These are phyloP conservation scores for Luffia ferchaultella DNA, from an alignment of 2,888 invertebrate species.

Conservation along the genomic window DNA sequence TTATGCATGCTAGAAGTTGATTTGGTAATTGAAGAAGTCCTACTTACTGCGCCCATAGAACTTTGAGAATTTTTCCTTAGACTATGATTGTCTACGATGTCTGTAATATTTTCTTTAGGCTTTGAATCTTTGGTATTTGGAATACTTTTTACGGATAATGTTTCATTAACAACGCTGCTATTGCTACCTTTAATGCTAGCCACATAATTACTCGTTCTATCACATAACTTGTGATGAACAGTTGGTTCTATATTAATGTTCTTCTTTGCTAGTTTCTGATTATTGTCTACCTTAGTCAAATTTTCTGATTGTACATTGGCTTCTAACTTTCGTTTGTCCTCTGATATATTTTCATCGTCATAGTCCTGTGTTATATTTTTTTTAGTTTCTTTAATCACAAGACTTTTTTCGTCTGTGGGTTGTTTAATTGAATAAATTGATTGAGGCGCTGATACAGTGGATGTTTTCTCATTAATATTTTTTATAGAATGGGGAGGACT, in stretches of 20 bases:
- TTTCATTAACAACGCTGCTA: conserved; percentile 40
- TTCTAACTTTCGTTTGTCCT: conserved; percentile 25
- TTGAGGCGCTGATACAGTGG: conserved; percentile 24
- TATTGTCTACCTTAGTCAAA: conserved; percentile 25
- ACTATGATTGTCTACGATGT: conserved; percentile 27
- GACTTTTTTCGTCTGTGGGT: conserved; percentile 14
- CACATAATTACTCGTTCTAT: conserved; percentile 50
- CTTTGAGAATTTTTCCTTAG: conserved; percentile 48
- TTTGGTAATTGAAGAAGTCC: conserved; percentile 55
- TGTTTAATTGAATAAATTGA: conserved; percentile 44
- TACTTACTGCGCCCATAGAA: conserved; percentile 53
- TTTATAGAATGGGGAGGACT: conserved; percentile 39
- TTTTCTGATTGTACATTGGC: conserved; percentile 23
- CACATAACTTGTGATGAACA: conserved; percentile 70
- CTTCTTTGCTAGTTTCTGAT: conserved; percentile 29
- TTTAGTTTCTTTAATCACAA: conserved; percentile 17
- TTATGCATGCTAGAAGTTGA: conserved; percentile 59
- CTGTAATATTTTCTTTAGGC: conserved; percentile 25
- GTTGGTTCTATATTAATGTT: conserved; percentile 46
- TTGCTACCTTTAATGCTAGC: conserved; percentile 53
- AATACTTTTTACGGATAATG: conserved; percentile 35
- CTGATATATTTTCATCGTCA: conserved; percentile 26
- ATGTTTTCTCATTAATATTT: conserved; percentile 28
- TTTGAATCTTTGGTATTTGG: conserved; percentile 30
- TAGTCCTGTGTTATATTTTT: conserved; percentile 24